Conservation (phyloP, 1,140 invertebrate genomes). For the Parasteatoda tepidariorum region DNA sequence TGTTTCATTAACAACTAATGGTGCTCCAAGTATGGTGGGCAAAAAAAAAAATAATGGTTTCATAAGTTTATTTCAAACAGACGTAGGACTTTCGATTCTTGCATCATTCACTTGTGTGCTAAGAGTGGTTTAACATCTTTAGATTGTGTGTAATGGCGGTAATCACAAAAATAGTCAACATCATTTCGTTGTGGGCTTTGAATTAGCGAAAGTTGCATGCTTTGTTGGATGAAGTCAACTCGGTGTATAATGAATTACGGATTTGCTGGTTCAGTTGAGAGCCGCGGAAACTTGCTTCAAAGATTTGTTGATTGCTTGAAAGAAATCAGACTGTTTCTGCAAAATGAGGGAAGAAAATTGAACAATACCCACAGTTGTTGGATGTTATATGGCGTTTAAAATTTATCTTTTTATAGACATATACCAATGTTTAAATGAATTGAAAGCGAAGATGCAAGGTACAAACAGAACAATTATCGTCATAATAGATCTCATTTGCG, state of each 20-base stretch:
- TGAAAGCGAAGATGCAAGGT: not conserved
- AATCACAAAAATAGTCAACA: not conserved
- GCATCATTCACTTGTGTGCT: not conserved
- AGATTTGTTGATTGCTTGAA: not conserved
- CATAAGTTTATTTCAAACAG: not conserved
- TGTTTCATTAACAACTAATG: not conserved
- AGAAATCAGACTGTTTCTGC: not conserved
- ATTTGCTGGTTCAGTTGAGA: not conserved
- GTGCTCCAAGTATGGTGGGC: not conserved
- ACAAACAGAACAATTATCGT: not conserved
- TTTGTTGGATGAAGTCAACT: not conserved
- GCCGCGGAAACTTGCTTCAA: not conserved
- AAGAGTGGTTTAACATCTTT: not conserved
- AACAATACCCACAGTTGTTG: not conserved
- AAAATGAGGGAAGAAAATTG: not conserved
- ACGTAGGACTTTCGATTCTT: not conserved
- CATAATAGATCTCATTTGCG: not conserved
- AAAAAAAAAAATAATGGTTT: not conserved
- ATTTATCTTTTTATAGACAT: not conserved
- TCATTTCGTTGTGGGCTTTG: no score
- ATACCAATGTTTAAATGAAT: not conserved
- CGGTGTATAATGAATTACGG: not conserved
- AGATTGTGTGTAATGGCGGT: not conserved
- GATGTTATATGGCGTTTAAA: not conserved
- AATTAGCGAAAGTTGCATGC: conserved; percentile 1